phyloP scores from a whole-genome alignment of 1,140 invertebrate genomes.

The Polypedilum vanderplanki region DNA sequence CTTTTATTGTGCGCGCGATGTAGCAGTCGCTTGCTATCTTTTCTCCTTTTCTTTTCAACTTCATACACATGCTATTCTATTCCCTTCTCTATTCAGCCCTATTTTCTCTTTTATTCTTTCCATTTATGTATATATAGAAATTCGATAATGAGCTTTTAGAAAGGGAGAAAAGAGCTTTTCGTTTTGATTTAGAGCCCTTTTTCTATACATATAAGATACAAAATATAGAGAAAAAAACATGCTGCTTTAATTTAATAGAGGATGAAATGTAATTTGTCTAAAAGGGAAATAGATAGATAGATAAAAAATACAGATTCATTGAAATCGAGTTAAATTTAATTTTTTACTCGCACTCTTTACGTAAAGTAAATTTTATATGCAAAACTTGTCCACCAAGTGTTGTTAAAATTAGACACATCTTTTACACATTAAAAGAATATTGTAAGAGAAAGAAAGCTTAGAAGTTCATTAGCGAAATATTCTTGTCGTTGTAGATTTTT shows the following conservation, averaged over 20 bases:
- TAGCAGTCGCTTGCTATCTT: background rate
- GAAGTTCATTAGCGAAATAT: background rate
- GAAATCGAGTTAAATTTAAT: background rate
- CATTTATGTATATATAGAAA: background rate
- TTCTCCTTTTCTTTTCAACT: background rate
- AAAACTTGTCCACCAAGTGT: background rate
- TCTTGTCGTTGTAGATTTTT: background rate
- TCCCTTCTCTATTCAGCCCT: background rate
- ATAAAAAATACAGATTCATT: background rate
- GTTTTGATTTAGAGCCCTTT: conserved; percentile 17
- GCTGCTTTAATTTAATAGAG: background rate
- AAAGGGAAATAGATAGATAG: background rate
- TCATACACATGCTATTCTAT: no score
- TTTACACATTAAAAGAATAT: background rate
- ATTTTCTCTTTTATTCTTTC: background rate
- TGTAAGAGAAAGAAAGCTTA: background rate
- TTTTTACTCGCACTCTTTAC: background rate
- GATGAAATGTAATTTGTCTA: background rate
- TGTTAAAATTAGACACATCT: background rate
- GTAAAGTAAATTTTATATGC: background rate
- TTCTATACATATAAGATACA: background rate
- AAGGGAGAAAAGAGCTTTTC: background rate
- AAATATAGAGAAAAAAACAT: background rate
- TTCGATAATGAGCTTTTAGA: background rate
- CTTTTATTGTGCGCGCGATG: conserved; percentile 5